Percentiles rank a stretch among this genome's conserved stretches.
phyloP scores from a whole-genome alignment of 2,797 vertebrate genomes.

The Psittacula derbiana region DNA sequence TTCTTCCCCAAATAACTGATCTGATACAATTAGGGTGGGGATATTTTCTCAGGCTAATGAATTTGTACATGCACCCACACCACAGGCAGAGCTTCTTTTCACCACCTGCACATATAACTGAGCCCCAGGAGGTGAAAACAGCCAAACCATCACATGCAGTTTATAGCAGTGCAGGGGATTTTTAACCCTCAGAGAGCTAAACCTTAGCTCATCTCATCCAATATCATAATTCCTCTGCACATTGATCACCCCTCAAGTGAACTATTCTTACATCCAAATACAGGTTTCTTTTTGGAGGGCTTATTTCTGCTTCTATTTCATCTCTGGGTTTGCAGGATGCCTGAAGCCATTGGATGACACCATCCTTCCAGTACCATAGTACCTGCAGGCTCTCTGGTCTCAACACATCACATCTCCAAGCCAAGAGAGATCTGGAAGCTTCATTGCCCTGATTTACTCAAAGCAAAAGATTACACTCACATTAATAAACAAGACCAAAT shows the following conservation, averaged over 20 bases:
- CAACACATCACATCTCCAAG: background rate
- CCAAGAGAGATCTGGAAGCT: background rate
- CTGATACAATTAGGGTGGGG: accelerated
- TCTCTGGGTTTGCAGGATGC: background rate
- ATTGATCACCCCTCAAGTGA: background rate
- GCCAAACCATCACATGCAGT: background rate
- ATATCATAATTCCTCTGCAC: background rate
- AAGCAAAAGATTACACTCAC: background rate
- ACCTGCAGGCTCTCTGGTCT: background rate
- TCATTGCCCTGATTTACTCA: background rate
- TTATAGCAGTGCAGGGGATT: background rate
- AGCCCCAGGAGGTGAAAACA: background rate
- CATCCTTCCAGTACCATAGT: background rate
- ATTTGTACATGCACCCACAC: background rate
- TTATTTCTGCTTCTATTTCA: background rate
- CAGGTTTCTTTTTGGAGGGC: background rate
- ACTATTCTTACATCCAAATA: background rate
- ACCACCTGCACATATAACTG: background rate
- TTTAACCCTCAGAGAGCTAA: background rate
- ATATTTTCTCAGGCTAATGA: background rate
- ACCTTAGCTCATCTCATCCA: background rate
- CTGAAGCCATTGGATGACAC: background rate
- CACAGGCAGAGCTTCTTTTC: background rate
- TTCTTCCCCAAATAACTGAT: background rate
- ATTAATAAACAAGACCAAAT: background rate